Base-by-base conservation (phyloP, 2,113 vertebrate genomes). In the Trachemys scripta region DNA sequence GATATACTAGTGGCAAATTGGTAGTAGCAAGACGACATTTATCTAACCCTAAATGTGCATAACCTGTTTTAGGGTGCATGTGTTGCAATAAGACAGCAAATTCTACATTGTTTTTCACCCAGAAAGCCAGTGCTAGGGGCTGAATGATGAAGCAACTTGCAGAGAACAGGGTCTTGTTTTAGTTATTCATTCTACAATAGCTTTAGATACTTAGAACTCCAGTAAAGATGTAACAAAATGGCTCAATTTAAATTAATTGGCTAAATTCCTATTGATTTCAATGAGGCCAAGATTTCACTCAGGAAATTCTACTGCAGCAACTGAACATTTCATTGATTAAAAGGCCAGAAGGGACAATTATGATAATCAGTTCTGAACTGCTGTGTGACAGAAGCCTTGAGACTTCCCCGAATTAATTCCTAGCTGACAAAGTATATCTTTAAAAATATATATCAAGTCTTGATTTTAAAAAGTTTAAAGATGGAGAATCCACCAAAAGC, bases 281-380 rank as follows among this genome's bases (percentile, higher is more conserved):
- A 1, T 50, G 11, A 35, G 88, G 29, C 29, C 56, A 85, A 57
- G 47, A 16, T 91, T 90, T 89, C 47, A 80, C 31, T 3, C 5
- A 17, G 51, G 90, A 91, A 96, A 59, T 94, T 79, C 90, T 94
- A 24, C 20, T 35, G 69, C 82, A 92, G 80, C 31, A 89, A 17
- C 38, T 35, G 31, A 89, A 91, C 38, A 22, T 1, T 69, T 81
- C 5, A 24, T 47, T 79, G 76, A 65, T 65, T 65, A 65, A 65
- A 19, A 69, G 35, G 16, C 62, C 17, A n/a, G 35, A 69, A 19
- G 35, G 62, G 35, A 69, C 62, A 17, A 35, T n/a, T n/a, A 35
- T 69, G 62, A 2, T 87, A 6, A 49, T 50, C 16, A 59, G 59
- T 22, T 35, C 22, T 62, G 38, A 53, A 72, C 4, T 35, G 38